phyloP scores from a whole-genome alignment of 2,888 invertebrate species.

The Euproctis similis region DNA sequence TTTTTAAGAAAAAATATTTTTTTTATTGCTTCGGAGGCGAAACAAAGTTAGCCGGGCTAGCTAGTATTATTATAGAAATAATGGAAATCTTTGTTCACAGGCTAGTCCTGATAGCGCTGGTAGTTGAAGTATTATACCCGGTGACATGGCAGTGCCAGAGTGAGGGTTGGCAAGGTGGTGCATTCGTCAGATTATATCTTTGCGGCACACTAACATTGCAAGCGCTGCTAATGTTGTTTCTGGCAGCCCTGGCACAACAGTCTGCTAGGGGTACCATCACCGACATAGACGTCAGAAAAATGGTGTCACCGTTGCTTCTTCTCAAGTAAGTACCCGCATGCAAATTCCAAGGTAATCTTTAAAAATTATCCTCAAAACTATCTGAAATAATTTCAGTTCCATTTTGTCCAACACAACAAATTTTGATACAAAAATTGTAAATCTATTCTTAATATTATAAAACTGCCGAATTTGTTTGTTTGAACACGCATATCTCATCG shows the following conservation, averaged over 20 bases:
- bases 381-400: too few species aligned
- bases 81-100: conserved; percentile 70
- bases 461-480: too few species aligned
- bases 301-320: conserved; percentile 82
- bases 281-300: conserved; percentile 80
- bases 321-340: conserved; percentile 74
- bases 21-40: too few species aligned
- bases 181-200: conserved; percentile 82
- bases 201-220: conserved; percentile 82
- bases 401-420: too few species aligned
- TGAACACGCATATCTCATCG: too few species aligned
- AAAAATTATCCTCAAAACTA: too few species aligned
- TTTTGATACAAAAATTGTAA: too few species aligned
- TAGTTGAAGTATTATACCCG: conserved; percentile 78
- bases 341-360: too few species aligned
- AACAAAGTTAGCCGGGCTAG: too few species aligned
- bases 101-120: conserved; percentile 79
- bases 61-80: too few species aligned
- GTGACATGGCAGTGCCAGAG: conserved; percentile 81
- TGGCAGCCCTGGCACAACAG: conserved; percentile 80
- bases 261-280: conserved; percentile 87
- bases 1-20: too few species aligned
- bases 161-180: conserved; percentile 83
- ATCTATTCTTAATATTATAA: too few species aligned
- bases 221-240: conserved; percentile 77